Conservation (phyloP, 2,888 invertebrate genomes). For the Tetanocera ferruginea region DNA sequence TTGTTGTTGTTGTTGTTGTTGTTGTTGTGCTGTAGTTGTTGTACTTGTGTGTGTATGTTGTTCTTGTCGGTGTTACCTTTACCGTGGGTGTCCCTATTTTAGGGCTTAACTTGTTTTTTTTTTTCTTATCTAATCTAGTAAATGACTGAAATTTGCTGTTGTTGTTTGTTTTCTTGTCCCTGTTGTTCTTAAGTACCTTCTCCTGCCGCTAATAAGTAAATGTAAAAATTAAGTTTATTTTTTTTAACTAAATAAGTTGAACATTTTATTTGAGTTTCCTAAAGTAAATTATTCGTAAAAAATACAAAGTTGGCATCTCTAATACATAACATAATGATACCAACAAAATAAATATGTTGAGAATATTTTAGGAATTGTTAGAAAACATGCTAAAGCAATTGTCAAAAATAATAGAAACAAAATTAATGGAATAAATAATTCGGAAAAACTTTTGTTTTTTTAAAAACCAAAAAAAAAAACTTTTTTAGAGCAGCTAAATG, state of each 20-base stretch:
- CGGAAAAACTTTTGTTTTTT: neutral
- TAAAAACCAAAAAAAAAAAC: too few relatives aligned
- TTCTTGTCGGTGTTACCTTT: constrained; percentile 47
- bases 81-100: neutral
- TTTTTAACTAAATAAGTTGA: too few relatives aligned
- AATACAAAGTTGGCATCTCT: too few relatives aligned
- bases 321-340: too few relatives aligned
- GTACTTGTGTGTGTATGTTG: constrained; percentile 32
- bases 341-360: too few relatives aligned
- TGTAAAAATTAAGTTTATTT: constrained; percentile 25
- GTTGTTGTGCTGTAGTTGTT: constrained; percentile 43
- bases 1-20: constrained; percentile 40
- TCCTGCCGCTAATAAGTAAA: constrained; percentile 1
- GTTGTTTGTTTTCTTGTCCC: constrained; percentile 1
- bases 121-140: constrained; percentile 13
- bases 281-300: too few relatives aligned
- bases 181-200: constrained; percentile 17
- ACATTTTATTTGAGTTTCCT: neutral
- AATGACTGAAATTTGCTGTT: constrained; percentile 17
- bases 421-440: neutral
- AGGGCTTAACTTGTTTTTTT: constrained; percentile 25
- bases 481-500: too few relatives aligned
- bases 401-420: too few relatives aligned
- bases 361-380: too few relatives aligned
- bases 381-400: too few relatives aligned